Base-by-base conservation (phyloP, 2,888 invertebrate species). In the Tetrapedia diversipes region DNA sequence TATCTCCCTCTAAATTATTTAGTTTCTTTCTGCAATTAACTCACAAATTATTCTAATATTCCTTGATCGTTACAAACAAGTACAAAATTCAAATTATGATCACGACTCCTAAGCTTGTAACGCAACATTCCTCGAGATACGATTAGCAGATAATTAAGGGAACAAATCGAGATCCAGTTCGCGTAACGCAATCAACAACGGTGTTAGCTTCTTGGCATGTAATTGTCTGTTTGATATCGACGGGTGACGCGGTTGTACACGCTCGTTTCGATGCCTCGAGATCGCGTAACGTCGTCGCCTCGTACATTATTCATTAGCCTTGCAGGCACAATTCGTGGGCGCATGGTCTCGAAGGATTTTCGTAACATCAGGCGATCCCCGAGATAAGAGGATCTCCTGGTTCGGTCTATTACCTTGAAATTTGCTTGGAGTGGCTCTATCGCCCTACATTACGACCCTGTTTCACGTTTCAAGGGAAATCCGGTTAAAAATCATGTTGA, bases 281-380 rank as follows among this genome's bases (percentile, higher is more conserved):
- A 22, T 22, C 2, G 19, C 22, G 16, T 16, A 4, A 29, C 19
- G 11, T 34, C 19, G n/a, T n/a, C n/a, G 29, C 16, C 19, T 3
- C 22, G 37, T 67, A 49, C 29, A 67, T 57, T 57, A 60, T 60
- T 41, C 51, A 68, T 60, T 16, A 34, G 34, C 7, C 27, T 41
- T 22, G 14, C 51, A 4, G 34, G 14, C 14, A 53, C 14, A 32
- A 14, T 24, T 53, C 53, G 24, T 14, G 34, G 11, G 19, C 32
- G 45, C 27, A 34, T 8, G 45, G 19, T 27, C 51, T 16, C n/a
- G 6, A 2, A 27, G 51, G 51, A 53, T 60, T 51, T 60, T 51
- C 51, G 11, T 34, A 59, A 22, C 41, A 24, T 27, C 24, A 22
- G 4, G 16, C n/a, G 16, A 43, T 43, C 24, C 16, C 43, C 19